Percentiles rank a stretch among this genome's conserved stretches.
phyloP scores from a whole-genome alignment of 2,888 invertebrate species.

The Macrophya annulata region DNA sequence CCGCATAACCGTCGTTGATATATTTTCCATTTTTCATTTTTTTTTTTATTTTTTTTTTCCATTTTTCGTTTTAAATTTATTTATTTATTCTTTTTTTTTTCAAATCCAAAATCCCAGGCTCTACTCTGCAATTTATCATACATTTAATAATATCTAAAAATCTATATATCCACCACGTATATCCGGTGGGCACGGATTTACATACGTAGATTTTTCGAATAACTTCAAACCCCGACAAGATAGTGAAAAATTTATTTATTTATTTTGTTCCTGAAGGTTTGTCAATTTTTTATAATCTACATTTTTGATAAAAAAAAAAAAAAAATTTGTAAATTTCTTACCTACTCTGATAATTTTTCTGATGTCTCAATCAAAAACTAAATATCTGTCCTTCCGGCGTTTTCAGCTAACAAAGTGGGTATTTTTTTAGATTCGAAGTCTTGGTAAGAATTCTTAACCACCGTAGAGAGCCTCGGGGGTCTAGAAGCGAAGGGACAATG shows the following conservation, averaged over 20 bases:
- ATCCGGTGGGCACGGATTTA: not conserved
- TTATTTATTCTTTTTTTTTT: not conserved
- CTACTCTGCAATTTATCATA: not conserved
- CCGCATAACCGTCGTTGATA: not conserved
- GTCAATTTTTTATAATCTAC: not conserved
- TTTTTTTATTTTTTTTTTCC: not conserved
- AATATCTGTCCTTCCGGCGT: not conserved
- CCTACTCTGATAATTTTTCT: no score
- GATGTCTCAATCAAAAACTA: no score
- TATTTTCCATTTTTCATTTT: not conserved
- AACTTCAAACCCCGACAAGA: not conserved
- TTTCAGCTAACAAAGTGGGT: not conserved
- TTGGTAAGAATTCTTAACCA: not conserved
- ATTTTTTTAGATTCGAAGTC: not conserved
- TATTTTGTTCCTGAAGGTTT: not conserved
- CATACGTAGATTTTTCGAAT: conserved; percentile 16
- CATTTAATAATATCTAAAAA: conserved; percentile 1
- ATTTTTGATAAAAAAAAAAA: not conserved
- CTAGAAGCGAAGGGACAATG: not conserved
- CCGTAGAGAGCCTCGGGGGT: not conserved
- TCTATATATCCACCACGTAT: conserved; percentile 15
- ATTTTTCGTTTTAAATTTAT: not conserved
- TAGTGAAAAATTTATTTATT: not conserved
- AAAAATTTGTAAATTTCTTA: no score
- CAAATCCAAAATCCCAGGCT: not conserved